Evolutionary conservation across 2,797 vertebrate genomes (phyloP).

Genomic region (Xerus rutilus): DNA sequence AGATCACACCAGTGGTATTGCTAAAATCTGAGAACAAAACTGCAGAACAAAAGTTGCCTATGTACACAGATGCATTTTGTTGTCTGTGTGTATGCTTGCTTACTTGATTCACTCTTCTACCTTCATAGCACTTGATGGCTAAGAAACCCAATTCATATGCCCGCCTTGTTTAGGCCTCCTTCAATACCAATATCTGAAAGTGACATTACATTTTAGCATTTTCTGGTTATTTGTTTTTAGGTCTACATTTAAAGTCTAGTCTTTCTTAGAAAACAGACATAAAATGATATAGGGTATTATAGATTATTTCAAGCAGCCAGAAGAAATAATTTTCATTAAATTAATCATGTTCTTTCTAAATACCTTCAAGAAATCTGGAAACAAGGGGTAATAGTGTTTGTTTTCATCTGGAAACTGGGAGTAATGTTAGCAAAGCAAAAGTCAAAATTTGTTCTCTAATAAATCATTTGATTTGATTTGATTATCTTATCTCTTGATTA

Average conservation of each 20-base stretch:
- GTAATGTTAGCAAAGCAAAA: neutral
- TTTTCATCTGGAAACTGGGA: slow-evolving; percentile 36
- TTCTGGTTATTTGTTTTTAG: neutral
- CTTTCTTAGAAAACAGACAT: neutral
- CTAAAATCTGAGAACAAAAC: neutral
- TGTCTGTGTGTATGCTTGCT: rapidly evolving
- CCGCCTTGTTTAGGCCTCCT: neutral
- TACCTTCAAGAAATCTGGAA: slow-evolving; percentile 19
- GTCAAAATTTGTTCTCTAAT: neutral
- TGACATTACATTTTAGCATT: neutral
- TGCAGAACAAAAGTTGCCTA: neutral
- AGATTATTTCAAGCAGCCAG: neutral
- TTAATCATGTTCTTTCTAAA: neutral
- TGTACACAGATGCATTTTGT: neutral
- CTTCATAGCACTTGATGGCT: neutral
- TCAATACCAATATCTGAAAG: neutral
- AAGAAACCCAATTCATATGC: neutral
- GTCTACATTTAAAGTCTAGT: neutral
- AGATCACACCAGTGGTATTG: neutral
- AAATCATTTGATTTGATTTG: neutral
- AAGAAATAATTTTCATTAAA: neutral
- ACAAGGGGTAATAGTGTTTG: neutral
- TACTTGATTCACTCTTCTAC: neutral
- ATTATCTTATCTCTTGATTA: neutral
- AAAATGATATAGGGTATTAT: neutral